Conservation (phyloP, 2,888 invertebrate species). For the Noctua janthe region DNA sequence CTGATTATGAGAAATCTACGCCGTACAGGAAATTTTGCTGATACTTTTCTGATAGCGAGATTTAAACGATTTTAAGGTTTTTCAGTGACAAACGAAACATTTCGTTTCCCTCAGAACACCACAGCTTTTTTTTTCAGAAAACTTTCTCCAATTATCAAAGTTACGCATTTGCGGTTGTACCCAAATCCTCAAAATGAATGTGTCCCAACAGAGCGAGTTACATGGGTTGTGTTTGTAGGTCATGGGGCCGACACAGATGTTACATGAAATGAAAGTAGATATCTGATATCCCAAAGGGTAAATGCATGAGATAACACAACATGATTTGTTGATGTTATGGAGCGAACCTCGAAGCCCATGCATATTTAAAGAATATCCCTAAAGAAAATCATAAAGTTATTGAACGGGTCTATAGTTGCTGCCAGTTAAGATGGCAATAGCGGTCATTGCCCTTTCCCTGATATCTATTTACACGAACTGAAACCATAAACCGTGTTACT, state of each 20-base stretch:
- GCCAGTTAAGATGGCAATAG: no score
- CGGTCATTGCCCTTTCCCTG: no score
- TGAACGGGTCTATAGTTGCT: background rate
- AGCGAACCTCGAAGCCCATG: background rate
- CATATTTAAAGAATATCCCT: background rate
- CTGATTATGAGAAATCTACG: no score
- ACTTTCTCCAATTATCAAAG: conserved; percentile 9
- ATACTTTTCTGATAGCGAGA: no score
- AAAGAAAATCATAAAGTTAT: background rate
- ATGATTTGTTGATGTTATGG: background rate
- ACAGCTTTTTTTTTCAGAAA: background rate
- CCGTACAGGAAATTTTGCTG: no score
- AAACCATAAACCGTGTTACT: no score
- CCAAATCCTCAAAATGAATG: background rate
- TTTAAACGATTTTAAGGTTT: background rate
- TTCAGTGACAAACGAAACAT: background rate
- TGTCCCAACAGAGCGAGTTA: background rate
- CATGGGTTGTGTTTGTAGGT: background rate
- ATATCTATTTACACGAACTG: no score
- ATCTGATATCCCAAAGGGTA: background rate
- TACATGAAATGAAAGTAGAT: background rate
- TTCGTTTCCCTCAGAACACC: background rate
- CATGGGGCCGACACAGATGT: background rate
- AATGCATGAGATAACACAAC: background rate
- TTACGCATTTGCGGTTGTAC: background rate